Conservation (phyloP, 1,140 invertebrate genomes). For the Papilio dardanus region DNA sequence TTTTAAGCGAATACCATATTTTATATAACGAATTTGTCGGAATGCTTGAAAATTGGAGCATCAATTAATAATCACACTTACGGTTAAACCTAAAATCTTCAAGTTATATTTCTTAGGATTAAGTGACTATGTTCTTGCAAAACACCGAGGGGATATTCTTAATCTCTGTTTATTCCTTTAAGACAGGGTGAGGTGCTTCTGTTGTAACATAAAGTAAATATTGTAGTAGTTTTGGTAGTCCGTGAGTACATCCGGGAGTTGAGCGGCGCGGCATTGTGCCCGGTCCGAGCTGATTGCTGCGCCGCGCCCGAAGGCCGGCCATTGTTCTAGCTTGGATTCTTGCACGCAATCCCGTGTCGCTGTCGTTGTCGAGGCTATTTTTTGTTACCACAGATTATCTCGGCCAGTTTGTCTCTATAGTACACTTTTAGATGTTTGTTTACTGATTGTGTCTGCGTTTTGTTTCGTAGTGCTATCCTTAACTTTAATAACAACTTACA, state of each 20-base stretch:
- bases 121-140: too few relatives aligned
- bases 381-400: slow-evolving; percentile 66
- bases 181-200: background rate
- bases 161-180: background rate
- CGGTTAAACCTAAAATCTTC: too few relatives aligned
- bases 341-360: slow-evolving; percentile 69
- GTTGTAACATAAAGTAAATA: slow-evolving; percentile 20
- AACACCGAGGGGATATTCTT: background rate
- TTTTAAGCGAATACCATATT: background rate
- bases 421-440: slow-evolving; percentile 37
- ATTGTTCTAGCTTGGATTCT: slow-evolving; percentile 74
- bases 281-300: slow-evolving; percentile 67
- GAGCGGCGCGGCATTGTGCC: slow-evolving; percentile 53
- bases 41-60: background rate
- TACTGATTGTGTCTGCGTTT: slow-evolving; percentile 13
- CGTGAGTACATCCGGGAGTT: slow-evolving; percentile 45
- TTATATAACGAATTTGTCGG: background rate
- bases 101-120: too few relatives aligned
- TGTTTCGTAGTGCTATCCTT: background rate
- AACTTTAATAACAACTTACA: background rate
- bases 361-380: slow-evolving; percentile 49
- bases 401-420: slow-evolving; percentile 48
- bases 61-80: too few relatives aligned
- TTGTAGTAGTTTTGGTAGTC: slow-evolving; percentile 27
- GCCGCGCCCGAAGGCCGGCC: slow-evolving; percentile 70